Evolutionary conservation across 2,113 vertebrate genomes (phyloP), one percentile per base, ranked within the genome.

Genomic region (Cyphomyrus plagiostoma): DNA sequence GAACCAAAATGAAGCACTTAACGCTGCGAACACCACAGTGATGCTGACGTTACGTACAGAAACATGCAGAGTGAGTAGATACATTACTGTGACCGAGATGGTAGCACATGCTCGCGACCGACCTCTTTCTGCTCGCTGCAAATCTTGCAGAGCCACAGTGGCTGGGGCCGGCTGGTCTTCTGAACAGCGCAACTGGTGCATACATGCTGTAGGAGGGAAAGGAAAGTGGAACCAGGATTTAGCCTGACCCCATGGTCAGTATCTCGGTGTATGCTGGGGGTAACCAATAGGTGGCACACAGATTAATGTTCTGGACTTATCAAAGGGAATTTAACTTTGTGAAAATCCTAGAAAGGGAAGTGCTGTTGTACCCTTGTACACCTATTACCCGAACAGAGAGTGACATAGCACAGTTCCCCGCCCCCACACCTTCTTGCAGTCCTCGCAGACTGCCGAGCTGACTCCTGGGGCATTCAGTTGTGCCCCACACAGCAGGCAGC

Each of bases 61-160:
- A 30, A 80, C 74, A 80, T 8, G 74, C 74, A 80, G 74, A 80
- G 35, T 0, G 17, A n/a, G 74, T 80, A 42, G 17, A 80, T 77
- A 17, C 35, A 39, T 23, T 15, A 48, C 17, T n/a, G 39, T 2
- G 6, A 46, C 45, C 80, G n/a, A 10, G 80, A 42, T n/a, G 7
- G 82, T 23, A n/a, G 23, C n/a, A 39, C 30, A 9, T 8, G 35
- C 42, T 88, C 9, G 19, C 5, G 23, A 90, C 96, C 96, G 91
- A 99, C 98, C 98, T 99, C 98, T 89, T 97, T 94, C 90, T 99
- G 97, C 91, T 99, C 98, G 0, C 95, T 95, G 96, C 98, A 99
- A 94, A 99, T 98, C 92, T 97, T 97, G 94, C 98, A 99, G 48
- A 99, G 95, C 98, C 98, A 98, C 91, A 95, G 89, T 0, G 97